Evolutionary conservation across 2,888 invertebrate genomes (phyloP), one percentile per base, ranked within the genome.

Genomic region (Drosophila formosana): DNA sequence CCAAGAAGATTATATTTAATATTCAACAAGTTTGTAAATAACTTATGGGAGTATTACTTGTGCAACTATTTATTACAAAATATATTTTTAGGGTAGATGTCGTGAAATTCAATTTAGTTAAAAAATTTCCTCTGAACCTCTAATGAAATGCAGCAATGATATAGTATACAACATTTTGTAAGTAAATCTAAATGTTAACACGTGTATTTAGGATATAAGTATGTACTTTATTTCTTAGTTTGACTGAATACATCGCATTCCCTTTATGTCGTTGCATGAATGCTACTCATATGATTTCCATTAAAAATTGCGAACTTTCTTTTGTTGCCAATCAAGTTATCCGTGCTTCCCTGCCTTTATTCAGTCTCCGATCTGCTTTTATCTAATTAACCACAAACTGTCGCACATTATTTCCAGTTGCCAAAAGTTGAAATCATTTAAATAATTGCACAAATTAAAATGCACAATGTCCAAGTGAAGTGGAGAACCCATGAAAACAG

Each of bases 361-460:
- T 64, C 53, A 37, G 49, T 49, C 39, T 13, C 28, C 7, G 55
- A 39, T 49, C 30, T 56, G 64, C 45, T 37, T 57, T 61, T 53
- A 67, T 66, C 66, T 75, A 72, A 82, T 83, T 87, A 75, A 45
- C 65, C 56, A 28, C 74, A 53, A 23, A 47, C 39, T 32, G 37
- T 30, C 32, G 43, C 30, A 57, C 13, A 53, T 53, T 53, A 26
- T 41, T 64, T 23, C 28, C 41, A 23, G 18, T 51, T 28, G 55
- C 50, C 26, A 34, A 63, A 52, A 49, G 47, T 56, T 23, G 45
- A 64, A 63, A 60, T 34, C 69, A 81, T 57, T 83, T 75, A 58
- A 73, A 68, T 79, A 79, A 82, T 79, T 79, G 55, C 85, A 65
- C 69, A 76, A 61, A 84, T 78, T 84, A 69, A 75, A 72, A 78